Percentiles rank a stretch among this genome's conserved stretches.
phyloP scores from a whole-genome alignment of 2,113 vertebrate genomes.

The Odontesthes bonariensis region DNA sequence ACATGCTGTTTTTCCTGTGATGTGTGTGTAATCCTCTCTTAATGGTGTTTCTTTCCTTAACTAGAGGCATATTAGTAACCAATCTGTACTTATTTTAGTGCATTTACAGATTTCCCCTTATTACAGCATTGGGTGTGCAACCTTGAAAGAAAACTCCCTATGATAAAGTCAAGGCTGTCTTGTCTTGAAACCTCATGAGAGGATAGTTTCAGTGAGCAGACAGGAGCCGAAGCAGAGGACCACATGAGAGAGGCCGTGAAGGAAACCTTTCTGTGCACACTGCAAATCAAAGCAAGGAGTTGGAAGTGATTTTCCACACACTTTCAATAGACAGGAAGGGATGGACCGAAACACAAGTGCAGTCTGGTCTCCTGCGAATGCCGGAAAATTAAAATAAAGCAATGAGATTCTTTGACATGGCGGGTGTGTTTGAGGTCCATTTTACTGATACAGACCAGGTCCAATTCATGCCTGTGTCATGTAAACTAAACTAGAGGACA shows the following conservation, averaged over 20 bases:
- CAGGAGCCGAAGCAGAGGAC: slow-evolving; percentile 56
- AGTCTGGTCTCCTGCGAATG: slow-evolving; percentile 30
- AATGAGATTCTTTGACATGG: neutral
- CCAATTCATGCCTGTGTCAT: too few species aligned
- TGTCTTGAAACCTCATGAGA: slow-evolving; percentile 48
- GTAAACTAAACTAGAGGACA: too few species aligned
- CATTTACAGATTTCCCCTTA: slow-evolving; percentile 36
- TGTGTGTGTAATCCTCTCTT: slow-evolving; percentile 18
- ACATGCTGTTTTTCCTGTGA: slow-evolving; percentile 8
- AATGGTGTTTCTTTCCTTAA: slow-evolving; percentile 16
- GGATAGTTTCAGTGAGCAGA: slow-evolving; percentile 68
- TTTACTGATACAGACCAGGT: neutral
- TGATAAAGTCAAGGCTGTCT: slow-evolving; percentile 65
- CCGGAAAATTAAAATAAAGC: slow-evolving; percentile 12
- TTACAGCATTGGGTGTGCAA: slow-evolving; percentile 9
- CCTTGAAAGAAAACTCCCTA: slow-evolving; percentile 19
- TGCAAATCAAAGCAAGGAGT: slow-evolving; percentile 69
- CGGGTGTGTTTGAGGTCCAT: neutral
- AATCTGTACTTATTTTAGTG: slow-evolving; percentile 21
- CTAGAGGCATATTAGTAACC: neutral
- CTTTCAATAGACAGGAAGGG: slow-evolving; percentile 59
- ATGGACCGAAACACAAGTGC: slow-evolving; percentile 37
- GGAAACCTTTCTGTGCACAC: slow-evolving; percentile 71
- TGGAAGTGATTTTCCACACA: slow-evolving; percentile 75
- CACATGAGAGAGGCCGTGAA: slow-evolving; percentile 74